phyloP scores from a whole-genome alignment of 2,113 vertebrate species.

The Numenius arquata region DNA sequence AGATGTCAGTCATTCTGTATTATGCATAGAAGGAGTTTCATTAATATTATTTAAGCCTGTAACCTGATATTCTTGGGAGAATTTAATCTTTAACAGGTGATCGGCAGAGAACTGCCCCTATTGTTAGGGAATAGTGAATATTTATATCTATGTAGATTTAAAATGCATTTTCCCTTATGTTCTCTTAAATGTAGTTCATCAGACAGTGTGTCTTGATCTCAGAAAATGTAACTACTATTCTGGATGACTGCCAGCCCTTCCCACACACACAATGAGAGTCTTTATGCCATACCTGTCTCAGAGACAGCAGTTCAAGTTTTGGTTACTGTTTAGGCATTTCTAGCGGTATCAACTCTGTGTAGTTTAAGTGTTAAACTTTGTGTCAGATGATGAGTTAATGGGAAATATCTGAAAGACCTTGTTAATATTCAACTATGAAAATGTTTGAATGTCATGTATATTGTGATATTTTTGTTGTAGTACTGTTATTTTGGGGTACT shows the following conservation, averaged over 20 bases:
- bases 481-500: background rate
- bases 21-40: background rate
- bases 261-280: rapidly evolving
- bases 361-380: background rate
- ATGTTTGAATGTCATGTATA: background rate
- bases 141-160: background rate
- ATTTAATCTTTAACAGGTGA: background rate
- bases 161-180: conserved; percentile 25
- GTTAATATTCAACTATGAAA: background rate
- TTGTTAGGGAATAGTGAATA: background rate
- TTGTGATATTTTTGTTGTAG: conserved; percentile 40
- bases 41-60: background rate
- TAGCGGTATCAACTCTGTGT: background rate
- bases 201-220: conserved; percentile 59
- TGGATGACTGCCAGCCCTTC: conserved; percentile 50
- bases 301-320: background rate
- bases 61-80: background rate
- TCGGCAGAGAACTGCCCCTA: background rate
- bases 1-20: background rate
- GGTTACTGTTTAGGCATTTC: background rate
- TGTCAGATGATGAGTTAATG: background rate
- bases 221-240: conserved; percentile 57
- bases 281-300: conserved; percentile 28
- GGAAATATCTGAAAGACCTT: background rate
- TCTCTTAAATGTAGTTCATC: conserved; percentile 60